Base-by-base conservation (phyloP, 1,140 invertebrate genomes). In the Tenebrio molitor region DNA sequence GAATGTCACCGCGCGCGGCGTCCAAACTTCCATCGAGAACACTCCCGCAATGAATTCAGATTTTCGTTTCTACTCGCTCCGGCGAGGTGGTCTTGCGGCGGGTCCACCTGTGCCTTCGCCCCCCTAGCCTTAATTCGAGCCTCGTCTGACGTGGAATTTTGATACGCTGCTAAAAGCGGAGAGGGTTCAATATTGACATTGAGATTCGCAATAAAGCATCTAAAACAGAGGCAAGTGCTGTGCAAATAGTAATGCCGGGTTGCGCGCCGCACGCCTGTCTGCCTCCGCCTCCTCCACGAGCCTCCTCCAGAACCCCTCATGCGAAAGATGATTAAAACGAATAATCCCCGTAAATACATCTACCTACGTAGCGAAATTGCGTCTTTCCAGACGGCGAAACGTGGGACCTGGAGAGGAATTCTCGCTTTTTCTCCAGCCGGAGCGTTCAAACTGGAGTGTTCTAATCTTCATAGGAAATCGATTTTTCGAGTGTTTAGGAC, bases 151-250 rank as follows among this genome's bases (percentile, higher is more conserved):
- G 23, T 50, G 17, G 12, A 69, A 69, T 69, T 50, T 53, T 69
- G 46, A 69, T 69, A 69, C 67, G 42, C 42, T 23, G 62, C 23
- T 65, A 44, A 41, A 36, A 70, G 58, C 41, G 42, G 39, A 29
- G 44, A 42, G 44, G 29, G 39, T 53, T 63, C 67, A 72, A 73
- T 78, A 73, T 78, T 78, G 76, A 78, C 76, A 76, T 78, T 74
- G 76, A 74, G 76, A 78, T 78, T 78, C 76, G 76, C 76, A 78
- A 78, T 78, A 78, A 78, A 78, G 76, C 76, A 76, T 74, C 76
- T 78, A 78, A 78, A 78, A 78, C 76, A 78, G 74, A 76, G 72
- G 68, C 72, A 72, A 78, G 76, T 78, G 76, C 74, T 70, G 12
- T 19, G 74, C 68, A 76, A 78, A 78, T 74, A 78, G 64, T 44